Conservation (phyloP, 2,888 invertebrate genomes). For the Orthosia gothica region DNA sequence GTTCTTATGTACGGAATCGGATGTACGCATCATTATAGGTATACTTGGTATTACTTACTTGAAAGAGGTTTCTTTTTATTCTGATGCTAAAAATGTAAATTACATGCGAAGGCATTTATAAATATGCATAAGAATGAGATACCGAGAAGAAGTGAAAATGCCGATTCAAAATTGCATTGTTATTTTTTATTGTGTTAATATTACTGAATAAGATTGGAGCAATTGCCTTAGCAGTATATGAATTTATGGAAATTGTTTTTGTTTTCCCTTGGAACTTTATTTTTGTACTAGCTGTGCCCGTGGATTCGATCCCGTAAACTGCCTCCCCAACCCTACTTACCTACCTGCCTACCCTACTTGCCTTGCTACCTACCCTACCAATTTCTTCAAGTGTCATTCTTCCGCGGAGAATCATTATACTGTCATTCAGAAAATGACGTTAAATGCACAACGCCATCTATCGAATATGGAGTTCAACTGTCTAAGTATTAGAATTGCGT, state of each 20-base stretch:
- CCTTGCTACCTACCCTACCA: too few relatives aligned
- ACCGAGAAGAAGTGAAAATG: not conserved
- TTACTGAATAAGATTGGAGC: not conserved
- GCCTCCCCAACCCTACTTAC: too few relatives aligned
- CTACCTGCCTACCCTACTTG: too few relatives aligned
- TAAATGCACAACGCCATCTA: too few relatives aligned
- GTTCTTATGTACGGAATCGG: conserved; percentile 23
- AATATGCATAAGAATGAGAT: conserved; percentile 19
- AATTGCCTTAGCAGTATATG: not conserved
- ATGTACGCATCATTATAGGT: conserved; percentile 20
- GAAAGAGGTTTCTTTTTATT: conserved; percentile 15
- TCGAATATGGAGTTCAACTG: too few relatives aligned
- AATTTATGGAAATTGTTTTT: not conserved
- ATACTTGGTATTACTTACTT: conserved; percentile 12
- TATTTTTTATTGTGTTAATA: not conserved
- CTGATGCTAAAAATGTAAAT: conserved; percentile 32
- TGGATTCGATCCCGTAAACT: too few relatives aligned
- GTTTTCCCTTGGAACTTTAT: not conserved
- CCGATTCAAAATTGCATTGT: too few relatives aligned
- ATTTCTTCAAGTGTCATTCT: too few relatives aligned
- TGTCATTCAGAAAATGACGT: too few relatives aligned
- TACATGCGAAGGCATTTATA: not conserved
- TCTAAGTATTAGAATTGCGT: too few relatives aligned
- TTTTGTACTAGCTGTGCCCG: not conserved
- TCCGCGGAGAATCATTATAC: too few relatives aligned